phyloP scores from a whole-genome alignment of 2,888 invertebrate species.

The Troides helena region DNA sequence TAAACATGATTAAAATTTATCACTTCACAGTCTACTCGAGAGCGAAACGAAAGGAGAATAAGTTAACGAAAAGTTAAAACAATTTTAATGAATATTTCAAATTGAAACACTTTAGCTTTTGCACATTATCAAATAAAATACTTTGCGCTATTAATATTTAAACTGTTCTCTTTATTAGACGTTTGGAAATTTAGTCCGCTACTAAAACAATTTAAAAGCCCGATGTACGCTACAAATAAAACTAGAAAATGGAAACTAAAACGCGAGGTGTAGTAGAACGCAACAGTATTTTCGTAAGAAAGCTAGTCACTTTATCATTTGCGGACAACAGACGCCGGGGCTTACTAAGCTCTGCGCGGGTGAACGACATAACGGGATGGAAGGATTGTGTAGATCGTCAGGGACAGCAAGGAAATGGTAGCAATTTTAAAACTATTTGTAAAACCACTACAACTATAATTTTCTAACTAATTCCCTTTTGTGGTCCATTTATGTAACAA shows the following conservation, averaged over 20 bases:
- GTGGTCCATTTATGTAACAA: not conserved
- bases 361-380: conserved; percentile 49
- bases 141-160: conserved; percentile 1
- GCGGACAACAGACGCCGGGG: conserved; percentile 63
- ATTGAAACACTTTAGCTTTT: conserved; percentile 2
- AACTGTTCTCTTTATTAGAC: not conserved
- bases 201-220: conserved; percentile 18
- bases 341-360: conserved; percentile 50
- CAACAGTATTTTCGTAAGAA: conserved; percentile 49
- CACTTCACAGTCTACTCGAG: not conserved
- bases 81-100: not conserved
- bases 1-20: conserved; percentile 6
- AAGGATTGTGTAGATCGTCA: conserved; percentile 47
- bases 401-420: conserved; percentile 47
- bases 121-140: not conserved
- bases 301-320: conserved; percentile 68
- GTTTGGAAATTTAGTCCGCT: conserved; percentile 7
- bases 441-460: conserved; percentile 37
- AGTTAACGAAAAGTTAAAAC: not conserved
- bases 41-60: not conserved
- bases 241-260: conserved; percentile 28
- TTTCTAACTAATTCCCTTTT: conserved; percentile 12
- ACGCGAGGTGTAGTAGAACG: conserved; percentile 30
- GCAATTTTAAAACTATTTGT: conserved; percentile 48
- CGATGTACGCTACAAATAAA: conserved; percentile 24